phyloP scores from a whole-genome alignment of 2,113 vertebrate species.

The Neoarius graeffei region DNA sequence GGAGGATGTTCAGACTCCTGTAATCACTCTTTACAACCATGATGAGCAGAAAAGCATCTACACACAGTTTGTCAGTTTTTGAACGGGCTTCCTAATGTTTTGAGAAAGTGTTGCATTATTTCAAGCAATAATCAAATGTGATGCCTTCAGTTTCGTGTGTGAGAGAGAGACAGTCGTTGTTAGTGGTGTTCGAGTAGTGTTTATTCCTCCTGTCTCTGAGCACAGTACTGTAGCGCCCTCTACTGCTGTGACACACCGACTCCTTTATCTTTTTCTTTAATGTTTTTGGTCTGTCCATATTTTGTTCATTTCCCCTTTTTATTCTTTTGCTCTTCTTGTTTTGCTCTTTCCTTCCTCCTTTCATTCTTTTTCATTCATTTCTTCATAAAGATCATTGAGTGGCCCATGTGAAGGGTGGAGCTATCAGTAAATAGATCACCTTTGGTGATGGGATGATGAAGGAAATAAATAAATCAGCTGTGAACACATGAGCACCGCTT shows the following conservation, averaged over 20 bases:
- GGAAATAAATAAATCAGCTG: neutral
- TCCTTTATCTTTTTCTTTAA: neutral
- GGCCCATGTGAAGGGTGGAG: neutral
- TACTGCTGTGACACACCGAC: neutral
- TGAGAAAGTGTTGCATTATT: no score
- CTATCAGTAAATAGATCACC: neutral
- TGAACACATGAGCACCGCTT: neutral
- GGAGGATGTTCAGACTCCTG: no score
- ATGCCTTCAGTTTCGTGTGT: neutral
- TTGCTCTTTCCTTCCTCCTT: neutral
- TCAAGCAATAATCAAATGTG: no score
- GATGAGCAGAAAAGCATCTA: no score
- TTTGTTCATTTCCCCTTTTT: no score
- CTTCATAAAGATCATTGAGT: no score
- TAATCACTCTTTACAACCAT: no score
- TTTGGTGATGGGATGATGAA: neutral
- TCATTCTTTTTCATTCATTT: neutral
- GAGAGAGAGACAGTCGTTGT: neutral
- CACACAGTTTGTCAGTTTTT: no score
- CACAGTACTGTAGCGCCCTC: neutral
- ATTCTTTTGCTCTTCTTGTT: no score
- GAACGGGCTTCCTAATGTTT: no score
- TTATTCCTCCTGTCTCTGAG: neutral
- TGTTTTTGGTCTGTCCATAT: neutral
- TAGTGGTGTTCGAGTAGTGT: neutral